Evolutionary conservation across 2,888 invertebrate genomes (phyloP).

Genomic region (Tetramorium bicarinatum): DNA sequence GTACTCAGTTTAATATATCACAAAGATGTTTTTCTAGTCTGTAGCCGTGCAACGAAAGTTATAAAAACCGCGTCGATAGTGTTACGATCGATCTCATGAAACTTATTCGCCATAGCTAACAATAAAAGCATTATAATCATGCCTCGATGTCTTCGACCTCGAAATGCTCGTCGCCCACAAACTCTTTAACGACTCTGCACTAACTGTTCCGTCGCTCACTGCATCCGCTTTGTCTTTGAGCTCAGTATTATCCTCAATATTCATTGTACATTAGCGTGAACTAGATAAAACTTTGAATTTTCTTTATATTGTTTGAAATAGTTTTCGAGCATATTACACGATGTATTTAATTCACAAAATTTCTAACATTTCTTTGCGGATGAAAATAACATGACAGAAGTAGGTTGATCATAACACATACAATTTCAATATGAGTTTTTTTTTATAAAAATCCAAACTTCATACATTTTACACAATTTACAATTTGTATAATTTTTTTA

Average conservation of each 20-base stretch:
- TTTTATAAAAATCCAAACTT: slow-evolving; percentile 1
- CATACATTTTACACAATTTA: neutral
- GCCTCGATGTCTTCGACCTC: slow-evolving; percentile 74
- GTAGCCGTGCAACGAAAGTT: slow-evolving; percentile 48
- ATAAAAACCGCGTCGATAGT: slow-evolving; percentile 53
- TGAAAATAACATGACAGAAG: neutral
- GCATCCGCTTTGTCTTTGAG: slow-evolving; percentile 33
- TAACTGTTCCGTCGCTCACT: slow-evolving; percentile 45
- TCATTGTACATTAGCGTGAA: neutral
- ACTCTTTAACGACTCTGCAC: slow-evolving; percentile 62
- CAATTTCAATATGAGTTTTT: neutral
- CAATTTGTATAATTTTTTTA: slow-evolving; percentile 3
- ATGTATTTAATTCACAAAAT: slow-evolving; percentile 12
- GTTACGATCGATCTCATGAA: slow-evolving; percentile 69
- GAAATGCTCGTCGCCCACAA: slow-evolving; percentile 66
- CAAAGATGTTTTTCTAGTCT: neutral
- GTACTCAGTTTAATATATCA: neutral
- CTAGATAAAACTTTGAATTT: neutral
- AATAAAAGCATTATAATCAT: slow-evolving; percentile 67
- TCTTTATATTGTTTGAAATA: slow-evolving; percentile 2
- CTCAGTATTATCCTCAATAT: neutral
- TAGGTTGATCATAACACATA: neutral
- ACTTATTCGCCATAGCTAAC: slow-evolving; percentile 63
- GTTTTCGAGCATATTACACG: neutral
- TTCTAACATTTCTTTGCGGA: neutral